Conservation (phyloP, 2,797 vertebrate species). For the Agapornis canus region DNA sequence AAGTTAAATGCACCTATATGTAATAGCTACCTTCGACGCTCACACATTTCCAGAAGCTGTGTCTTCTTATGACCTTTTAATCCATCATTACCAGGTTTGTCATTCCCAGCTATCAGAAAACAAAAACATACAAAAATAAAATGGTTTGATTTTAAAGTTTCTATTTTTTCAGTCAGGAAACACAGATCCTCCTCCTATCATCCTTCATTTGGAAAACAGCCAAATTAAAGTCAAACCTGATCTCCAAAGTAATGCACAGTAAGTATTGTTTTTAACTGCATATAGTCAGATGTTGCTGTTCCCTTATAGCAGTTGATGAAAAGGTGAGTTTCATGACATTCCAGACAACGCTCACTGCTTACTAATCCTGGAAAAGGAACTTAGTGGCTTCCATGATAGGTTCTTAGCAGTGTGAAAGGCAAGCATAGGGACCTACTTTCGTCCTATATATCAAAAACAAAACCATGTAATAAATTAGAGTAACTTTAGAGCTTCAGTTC, state of each 20-base stretch:
- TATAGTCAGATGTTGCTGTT: neutral
- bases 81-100: slow-evolving; percentile 27
- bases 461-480: neutral
- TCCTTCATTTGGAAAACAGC: neutral
- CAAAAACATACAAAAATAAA: neutral
- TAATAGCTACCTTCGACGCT: slow-evolving; percentile 70
- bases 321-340: neutral
- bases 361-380: neutral
- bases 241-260: neutral
- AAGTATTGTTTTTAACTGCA: neutral
- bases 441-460: neutral
- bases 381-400: neutral
- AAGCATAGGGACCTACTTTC: neutral
- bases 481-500: neutral
- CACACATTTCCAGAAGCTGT: slow-evolving; percentile 54
- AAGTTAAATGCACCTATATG: neutral
- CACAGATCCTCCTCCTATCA: neutral
- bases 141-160: neutral
- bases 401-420: neutral
- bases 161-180: neutral
- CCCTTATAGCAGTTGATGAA: neutral
- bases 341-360: neutral
- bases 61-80: slow-evolving; percentile 32
- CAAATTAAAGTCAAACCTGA: neutral
- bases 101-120: slow-evolving; percentile 68